A percentile compares a stretch with the other conserved stretches of the same genome.
Evolutionary conservation across 2,113 vertebrate species (phyloP).

Genomic region (Colinus virginianus): DNA sequence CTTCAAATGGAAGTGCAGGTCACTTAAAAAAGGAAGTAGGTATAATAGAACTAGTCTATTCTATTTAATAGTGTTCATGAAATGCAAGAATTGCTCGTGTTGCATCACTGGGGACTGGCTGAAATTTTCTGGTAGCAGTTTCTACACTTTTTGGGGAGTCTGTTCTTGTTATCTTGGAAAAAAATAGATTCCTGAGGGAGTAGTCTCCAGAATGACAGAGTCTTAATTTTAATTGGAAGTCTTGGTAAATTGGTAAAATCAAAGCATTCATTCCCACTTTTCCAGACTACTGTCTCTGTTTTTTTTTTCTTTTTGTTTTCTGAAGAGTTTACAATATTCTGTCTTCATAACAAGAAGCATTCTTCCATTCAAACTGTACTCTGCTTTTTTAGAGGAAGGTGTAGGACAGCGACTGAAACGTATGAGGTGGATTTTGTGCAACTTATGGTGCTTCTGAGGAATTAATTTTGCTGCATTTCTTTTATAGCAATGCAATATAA

Average conservation of each 20-base stretch:
- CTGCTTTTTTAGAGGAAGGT: neutral
- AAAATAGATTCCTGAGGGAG: slow-evolving; percentile 10
- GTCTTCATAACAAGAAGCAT: neutral
- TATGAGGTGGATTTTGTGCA: neutral
- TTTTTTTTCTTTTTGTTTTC: neutral
- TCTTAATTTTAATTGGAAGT: neutral
- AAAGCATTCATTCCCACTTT: neutral
- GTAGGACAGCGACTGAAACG: neutral
- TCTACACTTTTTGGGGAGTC: neutral
- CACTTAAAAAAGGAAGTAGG: too few relatives aligned
- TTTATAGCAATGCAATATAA: neutral
- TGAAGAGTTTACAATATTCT: neutral
- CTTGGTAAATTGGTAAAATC: neutral
- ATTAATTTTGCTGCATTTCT: neutral
- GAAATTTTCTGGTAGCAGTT: neutral
- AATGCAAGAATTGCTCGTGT: neutral
- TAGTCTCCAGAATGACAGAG: neutral
- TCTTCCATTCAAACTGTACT: neutral
- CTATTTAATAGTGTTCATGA: neutral
- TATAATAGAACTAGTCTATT: neutral
- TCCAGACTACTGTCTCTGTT: too few relatives aligned
- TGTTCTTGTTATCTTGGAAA: slow-evolving; percentile 8
- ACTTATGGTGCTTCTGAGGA: fast-evolving
- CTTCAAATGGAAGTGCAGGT: neutral
- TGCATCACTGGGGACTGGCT: neutral